Evolutionary conservation across 2,113 vertebrate species (phyloP), one percentile per base, ranked within the genome.

Genomic region (Saimiri boliviensis): DNA sequence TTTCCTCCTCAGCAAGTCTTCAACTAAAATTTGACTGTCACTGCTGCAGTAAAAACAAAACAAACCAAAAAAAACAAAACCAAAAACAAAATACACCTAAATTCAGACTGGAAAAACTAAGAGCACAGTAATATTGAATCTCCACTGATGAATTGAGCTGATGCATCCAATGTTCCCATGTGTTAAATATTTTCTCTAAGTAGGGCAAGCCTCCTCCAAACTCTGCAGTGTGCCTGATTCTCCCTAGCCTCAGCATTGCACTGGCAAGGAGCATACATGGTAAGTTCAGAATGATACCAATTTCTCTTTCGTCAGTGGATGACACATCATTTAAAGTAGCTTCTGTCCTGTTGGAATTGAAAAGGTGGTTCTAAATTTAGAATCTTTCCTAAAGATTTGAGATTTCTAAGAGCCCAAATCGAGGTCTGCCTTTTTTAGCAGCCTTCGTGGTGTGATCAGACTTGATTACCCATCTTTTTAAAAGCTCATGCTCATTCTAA

Each of bases 401-500:
- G 40, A 88, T 96, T 60, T 70, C 66, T 37, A 84, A 45, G 17
- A 25, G 14, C 23, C 5, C 47, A 96, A 81, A 79, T 54, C 76
- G 60, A 88, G 7, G n/a, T 12, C 19, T 19, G 37, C 4, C 12
- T 37, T 45, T 66, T 84, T 87, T 90, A 86, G 83, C 91, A 45
- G 20, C 21, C 37, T 47, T 49, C 16, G 68, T 56, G 16, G 77
- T 77, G 35, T 95, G 47, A 86, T 56, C 60, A 86, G 42, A 82
- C 32, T 42, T 84, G 35, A 30, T 45, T 86, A 56, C 45, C 83
- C 63, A 30, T 56, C 49, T 94, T 52, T 96, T 79, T 32, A 11
- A 95, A 97, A 93, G 52, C 17, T 89, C 71, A 84, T 13, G 52
- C 40, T 94, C 19, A 84, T 92, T 91, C 37, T 90, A 92, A 98